Evolutionary conservation across 1,140 invertebrate species (phyloP), one percentile per base, ranked within the genome.

Genomic region (Asobara japonica): DNA sequence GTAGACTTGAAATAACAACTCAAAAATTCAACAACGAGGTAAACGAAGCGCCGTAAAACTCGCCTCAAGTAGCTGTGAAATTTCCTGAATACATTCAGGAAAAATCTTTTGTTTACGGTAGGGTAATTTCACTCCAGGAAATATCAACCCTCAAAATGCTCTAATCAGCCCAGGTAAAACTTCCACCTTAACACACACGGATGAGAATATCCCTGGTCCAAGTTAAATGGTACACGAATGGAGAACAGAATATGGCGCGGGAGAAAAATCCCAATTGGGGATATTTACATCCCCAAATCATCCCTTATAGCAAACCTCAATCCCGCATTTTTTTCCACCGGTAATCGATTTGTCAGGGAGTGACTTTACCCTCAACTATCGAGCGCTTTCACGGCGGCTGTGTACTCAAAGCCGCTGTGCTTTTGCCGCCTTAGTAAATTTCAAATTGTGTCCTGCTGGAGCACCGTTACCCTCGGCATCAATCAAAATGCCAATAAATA

Each of bases 281-380:
- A n/a, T n/a, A n/a, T n/a, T n/a, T n/a, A n/a, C n/a, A n/a, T n/a
- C n/a, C n/a, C n/a, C n/a, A n/a, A n/a, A n/a, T n/a, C n/a, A n/a
- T n/a, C n/a, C n/a, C n/a, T n/a, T n/a, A n/a, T n/a, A n/a, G n/a
- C n/a, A n/a, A n/a, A n/a, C n/a, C n/a, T n/a, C n/a, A n/a, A n/a
- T n/a, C n/a, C n/a, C n/a, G n/a, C n/a, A n/a, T n/a, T n/a, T n/a
- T n/a, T n/a, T n/a, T n/a, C n/a, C n/a, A n/a, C n/a, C n/a, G n/a
- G n/a, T n/a, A n/a, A 27, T 27, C 22, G 65, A 41, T 66, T 66
- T 3, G 20, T 48, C 65, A 66, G 65, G 22, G 16, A 66, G 11
- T 25, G 18, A 13, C 10, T 16, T 66, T 66, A 45, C 65, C 38
- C 10, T 13, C 3, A 8, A 7, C n/a, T 66, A 66, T 66, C 36